Base-by-base conservation (phyloP, 2,888 invertebrate species). In the Priocnemis perturbator region DNA sequence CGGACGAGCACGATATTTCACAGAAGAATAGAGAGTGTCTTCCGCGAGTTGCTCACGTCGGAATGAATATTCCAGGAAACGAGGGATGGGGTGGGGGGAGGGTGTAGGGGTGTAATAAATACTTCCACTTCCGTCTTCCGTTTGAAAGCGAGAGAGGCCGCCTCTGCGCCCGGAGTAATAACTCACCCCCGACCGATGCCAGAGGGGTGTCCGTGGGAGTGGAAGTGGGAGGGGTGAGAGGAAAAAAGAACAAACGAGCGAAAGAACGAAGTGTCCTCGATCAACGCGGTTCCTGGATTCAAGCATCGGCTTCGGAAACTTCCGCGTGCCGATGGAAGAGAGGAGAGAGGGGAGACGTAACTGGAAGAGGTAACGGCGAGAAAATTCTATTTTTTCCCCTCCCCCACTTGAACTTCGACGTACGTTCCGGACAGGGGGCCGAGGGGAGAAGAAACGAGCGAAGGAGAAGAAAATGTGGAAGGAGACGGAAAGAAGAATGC, bases 191-290 rank as follows among this genome's bases (percentile, higher is more conserved):
- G n/a, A 57, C 50, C 58, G 68, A 61, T 60, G 53, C 17, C 2
- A 37, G 4, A 7, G 26, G 26, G 26, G 26, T 26, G 26, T 4
- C 26, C 7, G 26, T 26, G 3, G 7, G 26, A 3, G 7, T 26
- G 26, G 26, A 3, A 11, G 15, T 37, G 48, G 15, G 26, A n/a
- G 21, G 15, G 30, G 47, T 17, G 19, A 47, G 47, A 20, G 21
- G 11, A 52, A 15, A 47, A 56, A 55, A 21, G 63, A 64, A 71
- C 61, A 68, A 77, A 75, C 69, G 64, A 61, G 64, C 56, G 64
- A 47, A 67, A 64, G 65, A 66, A 69, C 44, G 57, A 63, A 53
- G 64, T 57, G 76, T 71, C 55, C 59, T 71, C 73, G 59, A 78
- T 73, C 71, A 68, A 66, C 62, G 50, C 37, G 26, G 55, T 56